Conservation (phyloP, 2,113 vertebrate genomes). For the Cebus imitator region DNA sequence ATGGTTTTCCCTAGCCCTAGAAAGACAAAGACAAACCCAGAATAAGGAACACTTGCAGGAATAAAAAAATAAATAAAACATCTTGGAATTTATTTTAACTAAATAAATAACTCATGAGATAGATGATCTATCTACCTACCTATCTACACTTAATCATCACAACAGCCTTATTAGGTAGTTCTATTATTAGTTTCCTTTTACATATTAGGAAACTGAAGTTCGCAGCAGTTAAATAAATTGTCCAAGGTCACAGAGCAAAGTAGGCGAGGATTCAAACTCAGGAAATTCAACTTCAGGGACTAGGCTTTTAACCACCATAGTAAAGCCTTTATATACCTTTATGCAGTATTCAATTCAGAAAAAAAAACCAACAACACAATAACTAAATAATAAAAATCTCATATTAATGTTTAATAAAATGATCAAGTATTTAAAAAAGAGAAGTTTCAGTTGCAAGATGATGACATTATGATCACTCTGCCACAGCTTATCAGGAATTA, state of each 20-base stretch:
- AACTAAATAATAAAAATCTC: slow-evolving; percentile 28
- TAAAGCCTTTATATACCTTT: not conserved
- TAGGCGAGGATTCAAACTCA: not conserved
- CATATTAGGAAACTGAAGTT: not conserved
- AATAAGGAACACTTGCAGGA: not conserved
- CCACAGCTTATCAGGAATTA: not conserved
- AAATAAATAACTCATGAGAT: not conserved
- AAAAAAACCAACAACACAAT: not conserved
- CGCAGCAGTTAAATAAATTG: not conserved
- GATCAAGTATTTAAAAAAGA: slow-evolving; percentile 30
- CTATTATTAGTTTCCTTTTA: slow-evolving; percentile 7
- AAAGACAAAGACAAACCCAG: slow-evolving; percentile 20
- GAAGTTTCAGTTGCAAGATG: slow-evolving; percentile 35
- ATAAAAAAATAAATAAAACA: not conserved
- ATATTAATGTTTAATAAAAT: slow-evolving; percentile 49
- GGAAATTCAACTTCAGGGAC: not conserved
- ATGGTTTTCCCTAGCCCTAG: not conserved
- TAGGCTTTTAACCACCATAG: not conserved
- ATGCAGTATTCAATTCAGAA: not conserved
- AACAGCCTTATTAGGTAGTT: not conserved
- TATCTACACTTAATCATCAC: not conserved
- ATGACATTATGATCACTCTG: slow-evolving; percentile 22
- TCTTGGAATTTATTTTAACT: not conserved
- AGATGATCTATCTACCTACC: not conserved
- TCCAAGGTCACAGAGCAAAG: not conserved